Conservation (phyloP, 2,113 vertebrate genomes). For the Salvator merianae region DNA sequence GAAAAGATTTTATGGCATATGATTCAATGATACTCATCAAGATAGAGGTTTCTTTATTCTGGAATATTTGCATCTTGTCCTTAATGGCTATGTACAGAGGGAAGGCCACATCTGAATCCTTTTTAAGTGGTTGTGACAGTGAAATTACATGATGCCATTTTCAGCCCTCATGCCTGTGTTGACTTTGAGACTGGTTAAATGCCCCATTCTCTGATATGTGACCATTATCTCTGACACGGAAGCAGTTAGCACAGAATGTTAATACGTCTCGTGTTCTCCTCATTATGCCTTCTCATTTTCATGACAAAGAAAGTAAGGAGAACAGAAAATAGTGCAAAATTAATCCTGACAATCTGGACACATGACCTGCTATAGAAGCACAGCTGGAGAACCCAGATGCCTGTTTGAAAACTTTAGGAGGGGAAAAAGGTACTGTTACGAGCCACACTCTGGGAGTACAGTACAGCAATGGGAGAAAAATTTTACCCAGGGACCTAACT, state of each 20-base stretch:
- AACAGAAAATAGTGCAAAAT: constrained; percentile 65
- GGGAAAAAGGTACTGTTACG: constrained; percentile 1
- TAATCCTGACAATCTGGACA: constrained; percentile 63
- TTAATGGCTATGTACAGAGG: not conserved
- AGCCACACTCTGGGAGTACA: not conserved
- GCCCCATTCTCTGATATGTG: constrained; percentile 51
- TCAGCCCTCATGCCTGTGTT: constrained; percentile 36
- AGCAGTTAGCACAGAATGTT: constrained; percentile 54
- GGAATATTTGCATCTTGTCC: constrained; percentile 2
- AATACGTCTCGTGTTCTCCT: constrained; percentile 61
- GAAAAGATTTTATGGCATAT: not conserved
- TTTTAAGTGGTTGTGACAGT: constrained; percentile 28
- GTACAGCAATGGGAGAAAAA: no score
- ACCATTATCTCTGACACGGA: constrained; percentile 63
- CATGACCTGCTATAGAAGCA: constrained; percentile 56
- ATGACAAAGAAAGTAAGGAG: constrained; percentile 57
- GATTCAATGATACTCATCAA: not conserved
- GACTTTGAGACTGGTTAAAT: constrained; percentile 54
- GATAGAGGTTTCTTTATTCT: not conserved
- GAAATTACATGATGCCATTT: constrained; percentile 28
- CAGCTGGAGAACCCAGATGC: constrained; percentile 58
- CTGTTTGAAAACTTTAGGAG: constrained; percentile 61
- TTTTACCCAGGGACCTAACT: no score
- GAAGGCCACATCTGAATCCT: constrained; percentile 1
- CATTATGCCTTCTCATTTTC: constrained; percentile 62